phyloP scores from a whole-genome alignment of 2,113 vertebrate genomes.

The Plecotus auritus region DNA sequence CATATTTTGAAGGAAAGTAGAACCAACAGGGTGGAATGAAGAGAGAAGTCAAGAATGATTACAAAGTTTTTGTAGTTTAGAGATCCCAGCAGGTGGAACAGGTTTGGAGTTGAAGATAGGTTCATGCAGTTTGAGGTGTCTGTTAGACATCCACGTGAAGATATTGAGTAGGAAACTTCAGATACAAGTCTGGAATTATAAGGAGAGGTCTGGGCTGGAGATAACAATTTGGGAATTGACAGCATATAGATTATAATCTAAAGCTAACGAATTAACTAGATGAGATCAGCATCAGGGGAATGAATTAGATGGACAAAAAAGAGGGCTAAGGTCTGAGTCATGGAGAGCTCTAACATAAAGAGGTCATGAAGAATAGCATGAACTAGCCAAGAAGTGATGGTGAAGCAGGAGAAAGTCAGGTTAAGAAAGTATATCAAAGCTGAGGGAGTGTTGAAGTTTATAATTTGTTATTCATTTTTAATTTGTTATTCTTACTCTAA shows the following conservation, averaged over 20 bases:
- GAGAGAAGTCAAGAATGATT: neutral
- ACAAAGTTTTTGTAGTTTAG: neutral
- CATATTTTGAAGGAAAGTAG: neutral
- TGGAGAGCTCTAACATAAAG: neutral
- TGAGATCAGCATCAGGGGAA: neutral
- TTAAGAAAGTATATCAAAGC: neutral
- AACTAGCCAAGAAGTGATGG: neutral
- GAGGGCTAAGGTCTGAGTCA: neutral
- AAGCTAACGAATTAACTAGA: neutral
- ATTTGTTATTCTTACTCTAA: conserved; percentile 9
- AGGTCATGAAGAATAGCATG: neutral
- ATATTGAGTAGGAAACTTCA: neutral
- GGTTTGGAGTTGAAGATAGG: neutral
- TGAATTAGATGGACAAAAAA: neutral
- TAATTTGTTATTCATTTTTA: neutral
- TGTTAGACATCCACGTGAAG: neutral
- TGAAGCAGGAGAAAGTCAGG: neutral
- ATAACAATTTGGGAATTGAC: neutral
- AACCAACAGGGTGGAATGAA: neutral
- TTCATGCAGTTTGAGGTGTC: neutral
- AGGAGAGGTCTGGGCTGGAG: neutral
- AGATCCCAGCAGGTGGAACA: neutral
- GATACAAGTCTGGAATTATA: neutral
- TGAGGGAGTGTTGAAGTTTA: neutral
- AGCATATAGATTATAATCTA: neutral